Conservation (phyloP, 2,888 invertebrate genomes). For the Blastobasis adustella region DNA sequence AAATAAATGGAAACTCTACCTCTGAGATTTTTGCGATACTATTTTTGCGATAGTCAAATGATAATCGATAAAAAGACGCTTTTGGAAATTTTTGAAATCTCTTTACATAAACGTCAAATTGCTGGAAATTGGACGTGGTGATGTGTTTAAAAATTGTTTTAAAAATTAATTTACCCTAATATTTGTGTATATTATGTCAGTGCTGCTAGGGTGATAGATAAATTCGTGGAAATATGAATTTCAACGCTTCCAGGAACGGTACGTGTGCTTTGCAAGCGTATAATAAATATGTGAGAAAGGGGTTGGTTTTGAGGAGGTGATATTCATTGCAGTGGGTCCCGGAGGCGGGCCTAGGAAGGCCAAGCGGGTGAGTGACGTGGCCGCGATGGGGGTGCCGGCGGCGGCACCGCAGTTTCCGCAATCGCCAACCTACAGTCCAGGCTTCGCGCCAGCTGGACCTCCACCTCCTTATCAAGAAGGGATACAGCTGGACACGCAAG, state of each 20-base stretch:
- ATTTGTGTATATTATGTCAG: slow-evolving; percentile 40
- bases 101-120: slow-evolving; percentile 8
- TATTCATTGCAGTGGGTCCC: slow-evolving; percentile 38
- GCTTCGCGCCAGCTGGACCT: slow-evolving; percentile 38
- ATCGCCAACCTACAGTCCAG: slow-evolving; percentile 27
- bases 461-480: slow-evolving; percentile 55
- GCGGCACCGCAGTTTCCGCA: slow-evolving; percentile 39
- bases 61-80: too few relatives aligned
- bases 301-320: slow-evolving; percentile 2
- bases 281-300: background rate
- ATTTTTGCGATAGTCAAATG: too few relatives aligned
- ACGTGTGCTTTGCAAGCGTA: slow-evolving; percentile 7
- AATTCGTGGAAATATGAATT: slow-evolving; percentile 47
- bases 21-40: too few relatives aligned
- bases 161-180: slow-evolving; percentile 26
- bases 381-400: slow-evolving; percentile 77
- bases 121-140: slow-evolving; percentile 39
- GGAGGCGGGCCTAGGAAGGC: slow-evolving; percentile 69
- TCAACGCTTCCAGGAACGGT: slow-evolving; percentile 69
- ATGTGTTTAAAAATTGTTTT: slow-evolving; percentile 54
- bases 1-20: too few relatives aligned
- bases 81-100: too few relatives aligned
- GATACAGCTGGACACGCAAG: slow-evolving; percentile 52
- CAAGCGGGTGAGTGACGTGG: slow-evolving; percentile 81
- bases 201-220: slow-evolving; percentile 23